phyloP scores from a whole-genome alignment of 2,113 vertebrate species.

The Bujurquina vittata region DNA sequence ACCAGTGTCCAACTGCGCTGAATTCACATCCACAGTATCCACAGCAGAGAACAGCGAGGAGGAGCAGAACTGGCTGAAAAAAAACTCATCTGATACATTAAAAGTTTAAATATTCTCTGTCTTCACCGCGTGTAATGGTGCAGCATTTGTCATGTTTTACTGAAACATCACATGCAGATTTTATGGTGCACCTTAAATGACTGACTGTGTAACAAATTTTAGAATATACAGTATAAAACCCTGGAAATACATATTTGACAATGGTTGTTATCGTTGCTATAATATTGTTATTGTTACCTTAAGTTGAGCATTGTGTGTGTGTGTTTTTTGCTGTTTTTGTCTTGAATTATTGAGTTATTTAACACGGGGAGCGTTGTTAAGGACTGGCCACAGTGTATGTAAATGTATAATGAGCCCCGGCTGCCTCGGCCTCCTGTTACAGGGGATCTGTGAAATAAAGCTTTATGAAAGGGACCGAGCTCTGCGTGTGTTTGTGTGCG shows the following conservation, averaged over 20 bases:
- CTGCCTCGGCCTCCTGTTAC: conserved; percentile 67
- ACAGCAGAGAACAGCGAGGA: conserved; percentile 35
- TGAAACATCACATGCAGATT: conserved; percentile 70
- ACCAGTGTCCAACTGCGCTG: conserved; percentile 48
- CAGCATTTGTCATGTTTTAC: conserved; percentile 69
- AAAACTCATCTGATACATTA: conserved; percentile 44
- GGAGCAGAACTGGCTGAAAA: conserved; percentile 18
- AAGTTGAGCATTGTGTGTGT: conserved; percentile 69
- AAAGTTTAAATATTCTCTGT: conserved; percentile 63
- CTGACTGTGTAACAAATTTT: conserved; percentile 80
- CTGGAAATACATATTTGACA: conserved; percentile 71
- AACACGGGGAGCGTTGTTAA: conserved; percentile 78
- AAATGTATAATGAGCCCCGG: conserved; percentile 89
- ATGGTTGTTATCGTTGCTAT: conserved; percentile 75
- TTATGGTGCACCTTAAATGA: conserved; percentile 91
- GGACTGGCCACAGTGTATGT: conserved; percentile 85
- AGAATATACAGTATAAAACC: conserved; percentile 72
- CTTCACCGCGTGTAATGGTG: conserved; percentile 70
- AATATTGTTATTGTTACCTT: conserved; percentile 78
- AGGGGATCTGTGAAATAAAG: conserved; percentile 82
- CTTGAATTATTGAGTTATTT: conserved; percentile 91
- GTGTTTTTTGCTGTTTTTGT: conserved; percentile 69
- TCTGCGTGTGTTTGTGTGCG: not conserved
- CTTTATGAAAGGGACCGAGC: conserved; percentile 74
- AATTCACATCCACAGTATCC: conserved; percentile 36